phyloP scores from a whole-genome alignment of 1,140 invertebrate species.

The Hyles vespertilio region DNA sequence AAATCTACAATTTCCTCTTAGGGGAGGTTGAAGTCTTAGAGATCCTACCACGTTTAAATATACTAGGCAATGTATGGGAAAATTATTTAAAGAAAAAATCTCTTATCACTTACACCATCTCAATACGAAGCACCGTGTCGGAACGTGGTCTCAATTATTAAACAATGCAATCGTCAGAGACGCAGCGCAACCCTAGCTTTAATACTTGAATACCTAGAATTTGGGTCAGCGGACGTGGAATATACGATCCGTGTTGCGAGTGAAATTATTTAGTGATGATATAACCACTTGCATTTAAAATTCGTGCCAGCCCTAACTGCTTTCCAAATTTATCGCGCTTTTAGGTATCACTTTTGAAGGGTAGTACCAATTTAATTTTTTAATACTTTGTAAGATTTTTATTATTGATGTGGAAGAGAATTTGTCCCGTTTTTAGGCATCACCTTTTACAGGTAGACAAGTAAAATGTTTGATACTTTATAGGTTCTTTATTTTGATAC shows the following conservation, averaged over 20 bases:
- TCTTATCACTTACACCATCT: slow-evolving; percentile 6
- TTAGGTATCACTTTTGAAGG: neutral
- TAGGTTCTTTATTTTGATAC: no score
- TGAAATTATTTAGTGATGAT: slow-evolving; percentile 25
- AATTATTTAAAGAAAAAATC: neutral
- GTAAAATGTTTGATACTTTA: no score
- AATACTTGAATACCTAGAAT: slow-evolving; percentile 69
- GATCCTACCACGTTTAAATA: no score
- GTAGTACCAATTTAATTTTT: no score
- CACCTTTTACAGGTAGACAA: no score
- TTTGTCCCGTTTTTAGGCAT: no score
- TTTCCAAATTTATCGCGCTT: neutral
- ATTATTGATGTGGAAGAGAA: no score
- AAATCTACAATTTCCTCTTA: no score
- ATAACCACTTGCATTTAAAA: slow-evolving; percentile 18
- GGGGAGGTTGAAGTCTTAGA: no score
- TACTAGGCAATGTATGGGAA: no score
- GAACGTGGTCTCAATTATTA: slow-evolving; percentile 65
- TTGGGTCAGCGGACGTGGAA: slow-evolving; percentile 52
- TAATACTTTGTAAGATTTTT: no score
- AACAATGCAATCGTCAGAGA: slow-evolving; percentile 61
- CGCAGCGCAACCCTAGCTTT: slow-evolving; percentile 49
- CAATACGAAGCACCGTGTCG: slow-evolving; percentile 46
- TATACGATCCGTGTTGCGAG: slow-evolving; percentile 13
- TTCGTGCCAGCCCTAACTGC: slow-evolving; percentile 1